Evolutionary conservation across 2,888 invertebrate genomes (phyloP), one percentile per base, ranked within the genome.

Genomic region (Dynastes grantii): DNA sequence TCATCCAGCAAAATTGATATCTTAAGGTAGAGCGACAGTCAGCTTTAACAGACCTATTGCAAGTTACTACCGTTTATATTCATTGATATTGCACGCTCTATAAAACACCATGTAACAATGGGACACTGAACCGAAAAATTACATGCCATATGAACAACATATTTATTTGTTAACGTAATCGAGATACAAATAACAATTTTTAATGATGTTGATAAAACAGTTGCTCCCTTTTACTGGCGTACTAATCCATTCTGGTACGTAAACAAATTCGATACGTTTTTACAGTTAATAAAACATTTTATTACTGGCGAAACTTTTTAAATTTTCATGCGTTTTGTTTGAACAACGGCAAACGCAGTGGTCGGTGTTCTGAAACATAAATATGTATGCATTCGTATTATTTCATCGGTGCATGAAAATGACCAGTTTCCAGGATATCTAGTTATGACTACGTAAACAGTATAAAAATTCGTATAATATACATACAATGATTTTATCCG

Each of bases 211-310:
- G 2, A 73, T 73, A 73, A 73, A 73, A 58, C 22, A 55, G 58
- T 40, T 22, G 40, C 27, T 37, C n/a, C n/a, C 16, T 58, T 73
- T 73, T 37, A 58, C 40, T 6, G 9, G 58, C 58, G 40, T 22
- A 40, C 16, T 73, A 58, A 73, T 73, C 58, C 55, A 73, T 61
- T 73, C 71, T 58, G 58, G 71, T 37, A 22, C 40, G 51, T 73
- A 73, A 73, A 58, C 71, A 40, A 73, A 40, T 73, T 73, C 40
- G 58, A 58, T 55, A 37, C 58, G 37, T 58, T 73, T 53, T 40
- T 58, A 40, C 71, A 58, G 71, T 58, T 58, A 58, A 73, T 73
- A 58, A 73, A 73, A 58, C 71, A 73, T 73, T 73, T 58, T 58
- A 73, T 73, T 58, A 37, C 58, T 2, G 58, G 22, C 40, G 55